Base-by-base conservation (phyloP, 2,888 invertebrate species). In the Octonoba sinensis region DNA sequence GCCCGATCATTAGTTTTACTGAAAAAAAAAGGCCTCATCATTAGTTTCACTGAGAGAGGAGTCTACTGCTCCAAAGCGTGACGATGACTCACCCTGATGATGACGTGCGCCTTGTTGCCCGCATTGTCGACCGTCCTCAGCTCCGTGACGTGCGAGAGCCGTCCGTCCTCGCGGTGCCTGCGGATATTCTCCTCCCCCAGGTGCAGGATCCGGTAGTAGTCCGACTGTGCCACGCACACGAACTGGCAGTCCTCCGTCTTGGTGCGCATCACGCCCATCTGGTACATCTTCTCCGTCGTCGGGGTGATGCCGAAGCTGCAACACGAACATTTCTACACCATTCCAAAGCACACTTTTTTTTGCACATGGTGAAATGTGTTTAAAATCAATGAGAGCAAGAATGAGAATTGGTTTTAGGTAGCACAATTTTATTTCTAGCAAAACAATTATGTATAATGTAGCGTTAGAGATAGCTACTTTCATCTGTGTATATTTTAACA, bases 241-340 rank as follows among this genome's bases (percentile, higher is more conserved):
- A 99, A 99, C 89, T 99, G 98, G 88, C 99, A 99, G 90, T 99
- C 98, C 90, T 98, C 97, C 88, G 95, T 95, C 88, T 95, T 88
- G 49, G 99, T 99, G 85, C 95, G 92, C 99, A 99, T 99, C 59
- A 96, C 93, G 83, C 99, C 98, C 85, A 93, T 92, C 89, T 98
- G 98, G 89, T 96, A 95, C 82, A 97, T 91, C 89, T 96, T 89
- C 87, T 97, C 97, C 92, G 97, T 94, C 0, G 96, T 96, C 16
- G 99, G 98, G 84, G 95, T 92, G 89, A 98, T 97, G 67, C 99
- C 99, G 90, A 99, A 99, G 86, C 96, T 96, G 86, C 85, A 86
- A 85, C 47, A 73, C 47, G 62, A 51, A 49, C 46, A 18, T 22
- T 15, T 22, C n/a, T 27, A 59, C 8, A 70, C 46, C n/a, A n/a